These are phyloP conservation scores for Xiphorhynchus erythropygius DNA, from an alignment of 2,797 vertebrate species.

Conservation along the genomic window DNA sequence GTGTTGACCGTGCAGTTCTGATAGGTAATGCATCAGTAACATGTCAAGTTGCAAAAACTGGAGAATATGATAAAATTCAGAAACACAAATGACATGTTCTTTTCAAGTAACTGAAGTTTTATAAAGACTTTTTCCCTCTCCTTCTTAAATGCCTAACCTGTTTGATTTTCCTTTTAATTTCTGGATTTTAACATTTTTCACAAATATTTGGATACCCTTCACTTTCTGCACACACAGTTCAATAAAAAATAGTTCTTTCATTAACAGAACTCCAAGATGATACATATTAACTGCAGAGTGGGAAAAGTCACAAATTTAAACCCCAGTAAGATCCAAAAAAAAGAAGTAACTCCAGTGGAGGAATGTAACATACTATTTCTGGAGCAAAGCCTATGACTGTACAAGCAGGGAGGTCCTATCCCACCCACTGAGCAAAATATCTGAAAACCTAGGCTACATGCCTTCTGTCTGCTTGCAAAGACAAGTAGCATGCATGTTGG, in stretches of 20 bases:
- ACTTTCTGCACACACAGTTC: accelerated
- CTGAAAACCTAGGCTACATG: background rate
- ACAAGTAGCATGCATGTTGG: background rate
- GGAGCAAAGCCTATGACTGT: background rate
- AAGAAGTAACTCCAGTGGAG: background rate
- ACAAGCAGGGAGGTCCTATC: constrained; percentile 45
- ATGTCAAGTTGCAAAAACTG: background rate
- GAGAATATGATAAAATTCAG: background rate
- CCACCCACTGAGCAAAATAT: background rate
- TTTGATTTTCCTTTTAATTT: background rate
- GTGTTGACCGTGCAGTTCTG: background rate
- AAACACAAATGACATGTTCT: background rate
- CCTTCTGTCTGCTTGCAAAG: constrained; percentile 1
- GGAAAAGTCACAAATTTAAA: background rate
- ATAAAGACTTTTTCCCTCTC: background rate
- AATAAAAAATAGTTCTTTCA: background rate
- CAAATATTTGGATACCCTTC: background rate
- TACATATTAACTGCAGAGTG: background rate
- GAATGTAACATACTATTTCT: background rate
- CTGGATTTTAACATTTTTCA: background rate
- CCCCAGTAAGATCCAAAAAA: background rate
- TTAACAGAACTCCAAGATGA: background rate
- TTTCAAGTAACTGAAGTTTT: background rate
- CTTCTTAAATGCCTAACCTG: background rate
- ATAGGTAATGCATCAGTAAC: background rate